Evolutionary conservation across 2,888 invertebrate genomes (phyloP), one percentile per base, ranked within the genome.

Genomic region (Pocota personata): DNA sequence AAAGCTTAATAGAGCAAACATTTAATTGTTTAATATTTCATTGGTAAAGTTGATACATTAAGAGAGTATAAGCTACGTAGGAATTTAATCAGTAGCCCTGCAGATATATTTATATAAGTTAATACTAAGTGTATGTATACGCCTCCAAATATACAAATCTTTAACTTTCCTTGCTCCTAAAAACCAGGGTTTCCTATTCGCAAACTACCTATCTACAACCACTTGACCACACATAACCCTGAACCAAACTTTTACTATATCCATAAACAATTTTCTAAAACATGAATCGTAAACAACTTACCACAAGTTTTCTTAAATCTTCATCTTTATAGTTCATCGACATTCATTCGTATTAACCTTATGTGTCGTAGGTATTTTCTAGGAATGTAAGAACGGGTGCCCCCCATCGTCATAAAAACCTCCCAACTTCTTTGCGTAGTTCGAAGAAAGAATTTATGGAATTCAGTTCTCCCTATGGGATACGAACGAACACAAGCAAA

Each of bases 401-500:
- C 8, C 55, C 10, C 8, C 55, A 32, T 1, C 27, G 24, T 21
- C 35, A 30, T 52, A 43, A 69, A 37, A 27, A 19, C 43, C 55
- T 5, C 37, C 14, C 35, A 67, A 21, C 14, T 30, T 32, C 1
- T 40, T 52, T 35, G 50, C 16, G 67, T 40, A 43, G 57, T 57
- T 52, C 57, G 43, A 57, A 10, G 19, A 30, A 71, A 30, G 48
- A 24, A 62, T 57, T 30, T 19, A 48, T 32, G 64, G 37, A 66
- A 66, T 37, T 24, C 35, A 35, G 21, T 37, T 10, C 7, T 50
- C 14, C 43, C 24, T 55, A 10, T 14, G 43, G 48, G 7, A 72
- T 72, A 50, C 50, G 50, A 50, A 50, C 50, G 50, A 50, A 50
- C 50, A 35, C 48, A 48, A 46, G 72, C 21, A 60, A 71, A 71